Conservation (phyloP, 1,140 invertebrate species). For the Chironomus striatipennis region DNA sequence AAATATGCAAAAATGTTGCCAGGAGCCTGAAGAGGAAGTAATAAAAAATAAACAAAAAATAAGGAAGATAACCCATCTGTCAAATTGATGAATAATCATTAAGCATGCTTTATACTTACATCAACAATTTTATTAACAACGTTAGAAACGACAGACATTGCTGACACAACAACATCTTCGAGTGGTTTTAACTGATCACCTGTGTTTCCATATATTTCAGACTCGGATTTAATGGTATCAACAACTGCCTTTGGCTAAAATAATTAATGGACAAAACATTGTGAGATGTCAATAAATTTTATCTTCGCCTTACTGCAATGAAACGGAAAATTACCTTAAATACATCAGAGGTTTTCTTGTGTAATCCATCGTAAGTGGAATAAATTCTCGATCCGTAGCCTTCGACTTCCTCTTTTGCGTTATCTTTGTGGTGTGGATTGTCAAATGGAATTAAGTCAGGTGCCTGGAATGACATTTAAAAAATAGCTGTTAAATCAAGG, state of each 20-base stretch:
- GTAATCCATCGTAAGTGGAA: slow-evolving; percentile 34
- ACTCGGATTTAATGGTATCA: slow-evolving; percentile 44
- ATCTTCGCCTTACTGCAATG: too few relatives aligned
- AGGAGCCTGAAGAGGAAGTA: slow-evolving; percentile 43
- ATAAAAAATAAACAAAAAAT: slow-evolving; percentile 21
- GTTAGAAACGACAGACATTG: slow-evolving; percentile 47
- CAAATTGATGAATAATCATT: slow-evolving; percentile 25
- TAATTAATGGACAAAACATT: slow-evolving; percentile 24
- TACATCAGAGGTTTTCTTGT: slow-evolving; percentile 34
- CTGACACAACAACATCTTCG: slow-evolving; percentile 44
- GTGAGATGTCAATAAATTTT: too few relatives aligned
- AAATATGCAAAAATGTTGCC: slow-evolving; percentile 41
- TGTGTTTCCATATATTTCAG: slow-evolving; percentile 52
- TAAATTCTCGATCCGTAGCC: slow-evolving; percentile 36
- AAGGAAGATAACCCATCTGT: slow-evolving; percentile 24
- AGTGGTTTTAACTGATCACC: slow-evolving; percentile 45
- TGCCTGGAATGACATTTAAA: background rate
- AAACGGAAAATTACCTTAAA: slow-evolving; percentile 32
- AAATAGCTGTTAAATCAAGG: too few relatives aligned
- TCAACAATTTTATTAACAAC: slow-evolving; percentile 44
- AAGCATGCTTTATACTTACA: slow-evolving; percentile 39
- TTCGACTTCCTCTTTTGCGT: slow-evolving; percentile 37
- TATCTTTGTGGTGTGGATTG: slow-evolving; percentile 28
- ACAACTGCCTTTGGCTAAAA: slow-evolving; percentile 45
- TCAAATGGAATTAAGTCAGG: background rate